Conservation (phyloP, 92 coral and sea anemone species). For the Heliopora coerulea region DNA sequence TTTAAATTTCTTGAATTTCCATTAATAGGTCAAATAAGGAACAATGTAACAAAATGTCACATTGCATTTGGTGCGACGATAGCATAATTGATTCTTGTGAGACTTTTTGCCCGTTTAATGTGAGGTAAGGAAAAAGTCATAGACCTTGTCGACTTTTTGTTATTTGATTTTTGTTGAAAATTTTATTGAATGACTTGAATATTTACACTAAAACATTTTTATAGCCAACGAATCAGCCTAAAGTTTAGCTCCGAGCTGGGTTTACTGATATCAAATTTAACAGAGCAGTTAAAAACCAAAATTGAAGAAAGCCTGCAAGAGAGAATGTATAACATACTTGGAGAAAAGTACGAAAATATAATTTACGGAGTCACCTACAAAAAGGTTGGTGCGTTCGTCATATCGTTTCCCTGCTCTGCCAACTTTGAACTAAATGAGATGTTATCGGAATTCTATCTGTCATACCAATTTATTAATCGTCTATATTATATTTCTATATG, state of each 20-base stretch:
- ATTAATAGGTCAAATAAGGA: conserved; percentile 1
- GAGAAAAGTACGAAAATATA: conserved; percentile 32
- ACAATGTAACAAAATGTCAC: conserved; percentile 21
- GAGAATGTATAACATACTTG: conserved; percentile 23
- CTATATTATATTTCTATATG: too few species aligned
- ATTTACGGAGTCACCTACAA: conserved; percentile 2
- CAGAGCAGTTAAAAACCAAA: not conserved
- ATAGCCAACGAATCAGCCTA: conserved; percentile 27
- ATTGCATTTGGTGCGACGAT: conserved; percentile 26
- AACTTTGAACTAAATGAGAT: too few species aligned
- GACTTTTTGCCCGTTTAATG: conserved; percentile 33
- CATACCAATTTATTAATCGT: too few species aligned
- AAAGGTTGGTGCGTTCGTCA: conserved; percentile 10
- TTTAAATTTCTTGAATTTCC: not conserved
- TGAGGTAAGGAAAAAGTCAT: not conserved
- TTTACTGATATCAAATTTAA: not conserved
- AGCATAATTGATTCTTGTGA: conserved; percentile 18
- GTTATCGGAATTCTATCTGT: too few species aligned
- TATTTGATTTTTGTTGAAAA: too few species aligned
- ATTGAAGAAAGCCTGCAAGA: conserved; percentile 16
- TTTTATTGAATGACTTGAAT: too few species aligned
- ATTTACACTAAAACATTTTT: not conserved
- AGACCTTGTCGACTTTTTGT: not conserved
- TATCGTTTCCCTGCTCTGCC: too few species aligned
- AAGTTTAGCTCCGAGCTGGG: conserved; percentile 2